phyloP scores from a whole-genome alignment of 1,140 invertebrate species.

The Psilanteris sp. region DNA sequence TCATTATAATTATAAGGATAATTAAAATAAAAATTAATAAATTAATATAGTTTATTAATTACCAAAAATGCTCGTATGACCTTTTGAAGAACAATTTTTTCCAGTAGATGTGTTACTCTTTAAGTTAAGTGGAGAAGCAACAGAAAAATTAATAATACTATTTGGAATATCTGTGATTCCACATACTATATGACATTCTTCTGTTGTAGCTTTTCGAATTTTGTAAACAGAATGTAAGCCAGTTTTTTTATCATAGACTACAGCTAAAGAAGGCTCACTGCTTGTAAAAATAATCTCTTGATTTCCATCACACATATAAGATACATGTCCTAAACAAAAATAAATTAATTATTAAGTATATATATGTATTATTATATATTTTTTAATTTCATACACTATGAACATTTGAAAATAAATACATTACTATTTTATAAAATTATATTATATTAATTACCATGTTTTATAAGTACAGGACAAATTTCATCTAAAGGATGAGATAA shows the following conservation, averaged over 20 bases:
- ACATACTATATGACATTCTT: conserved; percentile 84
- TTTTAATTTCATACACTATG: too few relatives aligned
- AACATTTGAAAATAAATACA: too few relatives aligned
- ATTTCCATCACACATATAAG: conserved; percentile 83
- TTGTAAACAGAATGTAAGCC: conserved; percentile 91
- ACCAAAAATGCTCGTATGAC: conserved; percentile 73
- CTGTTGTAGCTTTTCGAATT: conserved; percentile 86
- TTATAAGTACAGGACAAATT: conserved; percentile 90
- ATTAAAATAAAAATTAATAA: background rate
- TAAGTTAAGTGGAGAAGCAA: conserved; percentile 68
- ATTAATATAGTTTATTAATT: conserved; percentile 23
- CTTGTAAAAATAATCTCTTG: conserved; percentile 83
- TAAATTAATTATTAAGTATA: conserved; percentile 25
- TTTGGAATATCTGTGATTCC: conserved; percentile 78
- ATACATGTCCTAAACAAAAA: conserved; percentile 67
- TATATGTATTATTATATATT: too few relatives aligned
- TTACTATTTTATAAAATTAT: too few relatives aligned
- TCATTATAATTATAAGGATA: background rate
- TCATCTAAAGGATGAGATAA: conserved; percentile 93
- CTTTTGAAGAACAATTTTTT: conserved; percentile 69
- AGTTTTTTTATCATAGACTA: conserved; percentile 88
- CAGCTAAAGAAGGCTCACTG: conserved; percentile 83
- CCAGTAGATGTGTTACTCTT: conserved; percentile 63
- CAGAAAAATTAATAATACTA: conserved; percentile 79
- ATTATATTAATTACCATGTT: conserved; percentile 78